Evolutionary conservation across 2,113 vertebrate species (phyloP).

Genomic region (Zosterops hypoxanthus): DNA sequence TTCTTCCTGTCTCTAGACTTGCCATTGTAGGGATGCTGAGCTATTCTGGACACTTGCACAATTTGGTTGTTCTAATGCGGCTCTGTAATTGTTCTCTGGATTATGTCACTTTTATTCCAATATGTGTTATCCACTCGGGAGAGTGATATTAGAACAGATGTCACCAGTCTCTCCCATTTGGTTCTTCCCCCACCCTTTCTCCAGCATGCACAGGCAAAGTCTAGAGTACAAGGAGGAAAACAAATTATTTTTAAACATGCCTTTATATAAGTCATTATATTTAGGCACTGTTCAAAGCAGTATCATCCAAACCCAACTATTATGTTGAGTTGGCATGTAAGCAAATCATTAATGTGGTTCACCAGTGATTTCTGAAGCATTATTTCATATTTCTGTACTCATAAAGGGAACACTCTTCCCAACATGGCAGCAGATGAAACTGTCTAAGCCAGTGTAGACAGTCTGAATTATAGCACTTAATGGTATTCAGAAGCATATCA

Average conservation of each 20-base stretch:
- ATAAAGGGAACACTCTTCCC: not conserved
- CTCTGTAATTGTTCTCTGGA: not conserved
- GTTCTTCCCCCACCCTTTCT: not conserved
- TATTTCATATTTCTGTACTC: constrained; percentile 46
- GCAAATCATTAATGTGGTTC: constrained; percentile 57
- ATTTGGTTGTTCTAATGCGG: not conserved
- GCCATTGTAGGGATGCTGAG: not conserved
- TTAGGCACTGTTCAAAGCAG: constrained; percentile 41
- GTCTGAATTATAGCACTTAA: constrained; percentile 13
- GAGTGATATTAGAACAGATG: not conserved
- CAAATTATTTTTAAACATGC: constrained; percentile 40
- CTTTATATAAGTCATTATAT: constrained; percentile 29
- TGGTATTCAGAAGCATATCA: constrained; percentile 11
- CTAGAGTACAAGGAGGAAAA: not conserved
- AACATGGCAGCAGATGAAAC: constrained; percentile 12
- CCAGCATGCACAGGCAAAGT: not conserved
- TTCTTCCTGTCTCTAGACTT: not conserved
- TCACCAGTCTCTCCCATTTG: not conserved
- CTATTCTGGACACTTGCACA: not conserved
- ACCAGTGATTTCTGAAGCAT: constrained; percentile 48
- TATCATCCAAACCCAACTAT: constrained; percentile 44
- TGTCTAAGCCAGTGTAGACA: constrained; percentile 3
- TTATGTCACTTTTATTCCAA: not conserved
- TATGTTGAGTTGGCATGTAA: constrained; percentile 33
- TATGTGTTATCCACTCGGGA: not conserved